Evolutionary conservation across 2,113 vertebrate genomes (phyloP).

Genomic region (Prietella phreatophila): DNA sequence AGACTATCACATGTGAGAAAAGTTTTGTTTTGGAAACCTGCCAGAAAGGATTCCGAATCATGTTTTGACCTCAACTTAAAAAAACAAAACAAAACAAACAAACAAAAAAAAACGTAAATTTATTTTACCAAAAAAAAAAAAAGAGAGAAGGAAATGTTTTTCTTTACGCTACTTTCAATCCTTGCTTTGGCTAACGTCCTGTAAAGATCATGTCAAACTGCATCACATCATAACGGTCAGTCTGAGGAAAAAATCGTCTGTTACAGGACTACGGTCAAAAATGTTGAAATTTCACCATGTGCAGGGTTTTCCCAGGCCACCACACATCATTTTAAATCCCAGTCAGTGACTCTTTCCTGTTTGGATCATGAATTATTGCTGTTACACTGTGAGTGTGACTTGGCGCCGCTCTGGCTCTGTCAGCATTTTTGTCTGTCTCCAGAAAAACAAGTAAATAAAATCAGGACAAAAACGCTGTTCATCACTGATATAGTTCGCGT

Average conservation of each 20-base stretch:
- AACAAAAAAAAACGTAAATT: background rate
- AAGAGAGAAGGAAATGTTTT: background rate
- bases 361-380: background rate
- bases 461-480: conserved; percentile 3
- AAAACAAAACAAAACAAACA: background rate
- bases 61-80: background rate
- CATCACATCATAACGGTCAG: background rate
- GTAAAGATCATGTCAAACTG: background rate
- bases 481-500: background rate
- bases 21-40: background rate
- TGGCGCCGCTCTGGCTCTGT: background rate
- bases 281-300: background rate
- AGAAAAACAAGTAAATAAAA: background rate
- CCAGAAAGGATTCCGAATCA: background rate
- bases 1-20: background rate
- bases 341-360: background rate
- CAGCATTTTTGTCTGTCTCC: background rate
- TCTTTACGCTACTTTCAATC: background rate
- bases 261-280: background rate
- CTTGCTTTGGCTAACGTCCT: background rate
- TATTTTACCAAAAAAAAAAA: background rate
- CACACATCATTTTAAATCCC: background rate
- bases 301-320: background rate
- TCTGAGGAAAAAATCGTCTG: background rate
- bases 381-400: background rate